Conservation (phyloP, 2,888 invertebrate genomes). For the Diabrotica balteata region DNA sequence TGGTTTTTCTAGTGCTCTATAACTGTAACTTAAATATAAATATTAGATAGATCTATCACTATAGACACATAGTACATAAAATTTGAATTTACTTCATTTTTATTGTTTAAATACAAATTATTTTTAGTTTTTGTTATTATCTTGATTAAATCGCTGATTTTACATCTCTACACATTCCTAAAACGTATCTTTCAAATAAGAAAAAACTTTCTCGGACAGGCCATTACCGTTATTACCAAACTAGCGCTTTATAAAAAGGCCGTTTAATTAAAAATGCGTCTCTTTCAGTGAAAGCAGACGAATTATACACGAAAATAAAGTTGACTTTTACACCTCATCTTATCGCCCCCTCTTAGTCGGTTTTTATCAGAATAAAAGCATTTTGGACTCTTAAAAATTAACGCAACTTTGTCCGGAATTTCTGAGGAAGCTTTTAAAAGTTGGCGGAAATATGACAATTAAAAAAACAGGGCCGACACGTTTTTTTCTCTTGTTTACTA, state of each 20-base stretch:
- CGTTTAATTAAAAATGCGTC: slow-evolving; percentile 9
- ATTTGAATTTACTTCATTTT: no score
- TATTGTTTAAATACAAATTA: no score
- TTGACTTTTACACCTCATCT: slow-evolving; percentile 12
- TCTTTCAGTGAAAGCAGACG: slow-evolving; percentile 2
- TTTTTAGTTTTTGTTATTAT: no score
- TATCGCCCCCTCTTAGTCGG: slow-evolving; percentile 9
- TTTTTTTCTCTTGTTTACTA: no score
- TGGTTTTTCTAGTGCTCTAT: no score
- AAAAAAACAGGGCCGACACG: slow-evolving; percentile 15
- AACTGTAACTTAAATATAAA: no score
- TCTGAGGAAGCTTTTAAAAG: slow-evolving; percentile 28
- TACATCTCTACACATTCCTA: no score
- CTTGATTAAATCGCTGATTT: no score
- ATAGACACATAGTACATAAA: no score
- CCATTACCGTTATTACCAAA: slow-evolving; percentile 8
- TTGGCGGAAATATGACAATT: slow-evolving; percentile 26
- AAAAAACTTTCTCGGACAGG: not conserved
- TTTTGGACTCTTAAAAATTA: slow-evolving; percentile 24
- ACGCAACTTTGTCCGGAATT: slow-evolving; percentile 19
- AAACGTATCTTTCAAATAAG: no score
- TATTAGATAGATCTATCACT: no score
- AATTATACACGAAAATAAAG: slow-evolving; percentile 1
- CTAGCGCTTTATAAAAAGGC: not conserved
- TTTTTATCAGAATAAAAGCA: slow-evolving; percentile 28